A percentile compares a stretch with the other conserved stretches of the same genome.
These are phyloP conservation scores for Tethya wilhelma DNA, from an alignment of 37 sponge, comb jelly and placozoan genomes.

Conservation along the genomic window DNA sequence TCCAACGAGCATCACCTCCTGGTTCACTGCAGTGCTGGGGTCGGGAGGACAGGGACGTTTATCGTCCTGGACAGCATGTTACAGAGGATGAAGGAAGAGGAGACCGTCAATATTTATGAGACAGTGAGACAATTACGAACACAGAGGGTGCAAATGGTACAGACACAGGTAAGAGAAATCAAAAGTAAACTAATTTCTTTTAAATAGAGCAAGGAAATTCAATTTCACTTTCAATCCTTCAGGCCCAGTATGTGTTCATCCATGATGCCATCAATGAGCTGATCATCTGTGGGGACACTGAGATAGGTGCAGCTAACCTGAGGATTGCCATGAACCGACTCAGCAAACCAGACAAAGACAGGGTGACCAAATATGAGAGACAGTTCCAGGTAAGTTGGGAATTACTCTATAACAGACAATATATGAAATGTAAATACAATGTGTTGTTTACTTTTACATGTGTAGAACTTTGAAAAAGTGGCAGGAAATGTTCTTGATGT, in stretches of 20 bases:
- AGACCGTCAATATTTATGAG: conserved; percentile 68
- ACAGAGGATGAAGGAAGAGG: conserved; percentile 53
- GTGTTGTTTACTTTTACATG: too few species aligned
- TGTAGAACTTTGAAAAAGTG: conserved; percentile 39
- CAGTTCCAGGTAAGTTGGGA: conserved; percentile 59
- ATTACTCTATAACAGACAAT: too few species aligned
- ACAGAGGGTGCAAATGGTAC: conserved; percentile 73
- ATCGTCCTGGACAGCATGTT: conserved; percentile 76
- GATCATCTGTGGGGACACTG: conserved; percentile 71
- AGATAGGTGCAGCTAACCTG: conserved; percentile 26
- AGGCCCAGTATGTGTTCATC: conserved; percentile 82
- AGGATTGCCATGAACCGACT: conserved; percentile 32
- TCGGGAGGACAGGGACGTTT: conserved; percentile 87
- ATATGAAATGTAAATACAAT: too few species aligned
- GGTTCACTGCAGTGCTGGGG: conserved; percentile 93
- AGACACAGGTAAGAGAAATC: conserved; percentile 76
- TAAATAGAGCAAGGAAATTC: neutral
- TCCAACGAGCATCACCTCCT: conserved; percentile 52
- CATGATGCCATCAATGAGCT: conserved; percentile 79
- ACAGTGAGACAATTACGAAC: conserved; percentile 51
- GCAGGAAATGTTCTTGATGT: neutral
- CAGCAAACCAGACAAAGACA: conserved; percentile 48
- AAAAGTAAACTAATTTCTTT: neutral
- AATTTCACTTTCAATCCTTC: neutral
- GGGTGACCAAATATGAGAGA: conserved; percentile 39